Evolutionary conservation across 2,888 invertebrate genomes (phyloP).

Genomic region (Conops quadrifasciatus): DNA sequence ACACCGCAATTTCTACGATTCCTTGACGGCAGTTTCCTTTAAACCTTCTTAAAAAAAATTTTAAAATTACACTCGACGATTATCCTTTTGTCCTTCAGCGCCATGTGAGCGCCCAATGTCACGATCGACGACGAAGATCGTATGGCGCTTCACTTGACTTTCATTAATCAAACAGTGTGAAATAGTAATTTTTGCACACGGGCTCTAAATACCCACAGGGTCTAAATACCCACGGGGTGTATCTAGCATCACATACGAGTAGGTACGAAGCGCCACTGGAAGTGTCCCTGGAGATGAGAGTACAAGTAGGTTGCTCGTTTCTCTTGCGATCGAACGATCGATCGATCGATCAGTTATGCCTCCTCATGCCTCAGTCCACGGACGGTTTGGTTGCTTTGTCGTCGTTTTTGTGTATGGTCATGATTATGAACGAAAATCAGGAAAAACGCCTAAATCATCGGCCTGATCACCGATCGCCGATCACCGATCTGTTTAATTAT

Average conservation of each 20-base stretch:
- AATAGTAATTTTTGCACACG: constrained; percentile 9
- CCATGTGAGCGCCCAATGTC: not conserved
- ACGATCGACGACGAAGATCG: constrained; percentile 7
- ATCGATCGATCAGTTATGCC: not conserved
- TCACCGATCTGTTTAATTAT: constrained; percentile 29
- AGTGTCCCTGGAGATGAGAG: not conserved
- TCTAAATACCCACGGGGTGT: not conserved
- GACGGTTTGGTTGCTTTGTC: not conserved
- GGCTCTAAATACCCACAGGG: not conserved
- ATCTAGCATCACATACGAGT: not conserved
- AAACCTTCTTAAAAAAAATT: too few relatives aligned
- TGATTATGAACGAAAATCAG: constrained; percentile 27
- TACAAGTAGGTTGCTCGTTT: not conserved
- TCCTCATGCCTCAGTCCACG: too few relatives aligned
- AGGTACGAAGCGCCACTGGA: not conserved
- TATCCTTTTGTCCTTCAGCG: too few relatives aligned
- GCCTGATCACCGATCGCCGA: constrained; percentile 41
- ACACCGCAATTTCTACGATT: too few relatives aligned
- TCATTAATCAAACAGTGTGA: constrained; percentile 22
- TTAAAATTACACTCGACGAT: too few relatives aligned
- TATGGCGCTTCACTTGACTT: not conserved
- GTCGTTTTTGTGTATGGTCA: not conserved
- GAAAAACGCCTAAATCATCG: constrained; percentile 33
- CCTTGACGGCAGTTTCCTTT: too few relatives aligned
- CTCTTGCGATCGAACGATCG: not conserved